These are phyloP conservation scores for Lemur catta DNA, from an alignment of 2,797 vertebrate species.

Conservation along the genomic window DNA sequence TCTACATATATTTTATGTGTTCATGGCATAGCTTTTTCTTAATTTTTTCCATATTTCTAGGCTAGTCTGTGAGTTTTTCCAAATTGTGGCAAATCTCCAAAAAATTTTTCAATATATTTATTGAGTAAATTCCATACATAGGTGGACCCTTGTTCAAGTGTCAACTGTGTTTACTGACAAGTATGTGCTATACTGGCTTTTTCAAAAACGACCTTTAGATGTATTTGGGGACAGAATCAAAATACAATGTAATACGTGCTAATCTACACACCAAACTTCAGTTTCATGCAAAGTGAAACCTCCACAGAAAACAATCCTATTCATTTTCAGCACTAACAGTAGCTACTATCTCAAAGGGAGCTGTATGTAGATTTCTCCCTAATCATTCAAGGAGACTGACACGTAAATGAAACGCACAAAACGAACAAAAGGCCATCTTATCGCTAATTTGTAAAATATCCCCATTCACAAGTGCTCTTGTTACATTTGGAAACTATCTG, in stretches of 20 bases:
- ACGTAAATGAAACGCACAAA: slow-evolving; percentile 44
- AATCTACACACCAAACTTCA: neutral
- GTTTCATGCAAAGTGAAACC: neutral
- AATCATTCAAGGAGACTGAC: neutral
- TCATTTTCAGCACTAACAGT: neutral
- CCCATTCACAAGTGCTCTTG: slow-evolving; percentile 8
- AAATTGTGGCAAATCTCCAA: neutral
- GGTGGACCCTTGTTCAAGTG: neutral
- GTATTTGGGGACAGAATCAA: slow-evolving; percentile 14
- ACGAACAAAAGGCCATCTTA: slow-evolving; percentile 62
- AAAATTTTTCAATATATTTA: neutral
- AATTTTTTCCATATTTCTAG: neutral
- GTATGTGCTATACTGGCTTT: neutral
- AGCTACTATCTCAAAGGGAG: neutral
- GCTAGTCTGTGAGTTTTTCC: neutral
- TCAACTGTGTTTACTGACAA: neutral
- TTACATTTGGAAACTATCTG: slow-evolving; percentile 60
- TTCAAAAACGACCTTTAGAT: neutral
- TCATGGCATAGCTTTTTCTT: neutral
- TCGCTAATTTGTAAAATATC: slow-evolving; percentile 68
- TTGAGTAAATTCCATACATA: neutral
- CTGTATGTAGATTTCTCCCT: neutral
- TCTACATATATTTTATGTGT: neutral
- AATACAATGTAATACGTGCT: neutral
- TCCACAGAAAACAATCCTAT: neutral